Conservation (phyloP, 2,888 invertebrate species). For the Alcis repandata region DNA sequence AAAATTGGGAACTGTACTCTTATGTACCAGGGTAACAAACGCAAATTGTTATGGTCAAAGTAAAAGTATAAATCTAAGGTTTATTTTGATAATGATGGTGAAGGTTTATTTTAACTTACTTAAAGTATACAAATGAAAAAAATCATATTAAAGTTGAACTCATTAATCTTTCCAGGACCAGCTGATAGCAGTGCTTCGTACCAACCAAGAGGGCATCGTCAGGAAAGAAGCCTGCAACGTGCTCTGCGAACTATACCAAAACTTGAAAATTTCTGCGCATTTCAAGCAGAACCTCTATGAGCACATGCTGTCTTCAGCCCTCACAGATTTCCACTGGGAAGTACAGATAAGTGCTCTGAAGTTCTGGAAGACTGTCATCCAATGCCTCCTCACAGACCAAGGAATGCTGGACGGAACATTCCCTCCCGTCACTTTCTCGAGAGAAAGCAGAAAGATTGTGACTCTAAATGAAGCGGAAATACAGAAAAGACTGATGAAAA, state of each 20-base stretch:
- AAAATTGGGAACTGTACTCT: too few species aligned
- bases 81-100: not conserved
- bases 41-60: too few species aligned
- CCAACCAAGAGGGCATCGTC: conserved; percentile 92
- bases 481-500: conserved; percentile 88
- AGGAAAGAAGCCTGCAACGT: conserved; percentile 90
- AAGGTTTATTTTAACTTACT: too few species aligned
- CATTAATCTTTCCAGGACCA: conserved; percentile 74
- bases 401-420: conserved; percentile 95
- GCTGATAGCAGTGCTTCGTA: conserved; percentile 86
- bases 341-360: conserved; percentile 90
- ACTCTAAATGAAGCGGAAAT: conserved; percentile 90
- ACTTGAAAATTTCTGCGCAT: conserved; percentile 86
- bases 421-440: conserved; percentile 93
- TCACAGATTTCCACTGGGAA: conserved; percentile 93
- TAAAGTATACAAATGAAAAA: too few species aligned
- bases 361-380: conserved; percentile 91
- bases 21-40: too few species aligned
- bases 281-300: conserved; percentile 87
- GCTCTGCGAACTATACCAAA: conserved; percentile 89
- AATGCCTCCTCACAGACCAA: conserved; percentile 89
- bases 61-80: too few species aligned
- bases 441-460: conserved; percentile 92
- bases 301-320: conserved; percentile 89
- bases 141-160: too few species aligned